phyloP scores from a whole-genome alignment of 2,888 invertebrate species.

The Heteropelma amictum region DNA sequence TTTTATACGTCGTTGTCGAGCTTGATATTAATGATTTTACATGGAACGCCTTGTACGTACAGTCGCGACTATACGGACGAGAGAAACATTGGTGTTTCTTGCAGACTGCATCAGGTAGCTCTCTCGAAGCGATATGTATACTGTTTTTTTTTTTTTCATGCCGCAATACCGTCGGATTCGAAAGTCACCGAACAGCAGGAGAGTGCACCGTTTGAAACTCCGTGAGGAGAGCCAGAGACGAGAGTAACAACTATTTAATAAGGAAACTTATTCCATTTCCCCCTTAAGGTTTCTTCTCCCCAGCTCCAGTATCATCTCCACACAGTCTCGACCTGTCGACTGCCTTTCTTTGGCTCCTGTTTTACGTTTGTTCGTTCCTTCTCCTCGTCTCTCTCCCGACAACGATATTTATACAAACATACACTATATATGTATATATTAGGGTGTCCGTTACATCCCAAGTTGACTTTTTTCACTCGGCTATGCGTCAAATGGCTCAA shows the following conservation, averaged over 20 bases:
- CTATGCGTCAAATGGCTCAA: too few species aligned
- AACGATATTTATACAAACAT: too few species aligned
- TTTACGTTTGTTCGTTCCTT: conserved; percentile 22
- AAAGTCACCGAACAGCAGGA: neutral
- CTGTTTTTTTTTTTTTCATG: neutral
- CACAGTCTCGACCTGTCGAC: neutral
- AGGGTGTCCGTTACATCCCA: too few species aligned
- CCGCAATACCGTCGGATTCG: neutral
- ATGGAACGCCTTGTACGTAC: neutral
- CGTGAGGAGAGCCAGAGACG: conserved; percentile 1
- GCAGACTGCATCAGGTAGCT: too few species aligned
- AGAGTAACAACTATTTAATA: conserved; percentile 68
- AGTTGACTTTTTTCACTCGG: too few species aligned
- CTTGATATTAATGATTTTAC: neutral
- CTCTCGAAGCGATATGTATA: too few species aligned
- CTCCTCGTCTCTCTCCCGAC: conserved; percentile 30
- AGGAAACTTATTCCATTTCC: conserved; percentile 70
- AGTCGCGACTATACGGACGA: neutral
- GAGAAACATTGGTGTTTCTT: neutral
- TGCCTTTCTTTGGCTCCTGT: conserved; percentile 18
- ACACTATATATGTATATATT: too few species aligned
- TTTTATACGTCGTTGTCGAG: neutral
- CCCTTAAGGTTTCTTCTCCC: conserved; percentile 18
- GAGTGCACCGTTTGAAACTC: neutral
- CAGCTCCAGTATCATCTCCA: neutral